Base-by-base conservation (phyloP, 2,113 vertebrate genomes). In the Oncorhynchus masou region DNA sequence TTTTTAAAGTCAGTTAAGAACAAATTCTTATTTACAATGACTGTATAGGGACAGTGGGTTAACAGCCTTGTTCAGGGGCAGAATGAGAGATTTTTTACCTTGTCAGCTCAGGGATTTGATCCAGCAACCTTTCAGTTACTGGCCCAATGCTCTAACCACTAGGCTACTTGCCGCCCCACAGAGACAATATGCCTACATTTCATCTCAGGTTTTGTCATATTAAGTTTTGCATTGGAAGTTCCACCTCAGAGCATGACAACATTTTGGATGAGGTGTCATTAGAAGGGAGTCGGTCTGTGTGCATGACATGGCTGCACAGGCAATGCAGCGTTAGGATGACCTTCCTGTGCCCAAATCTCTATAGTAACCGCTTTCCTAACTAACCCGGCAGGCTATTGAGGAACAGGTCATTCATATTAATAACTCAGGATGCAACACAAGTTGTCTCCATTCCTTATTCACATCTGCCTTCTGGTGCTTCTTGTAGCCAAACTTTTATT, bases 341-440 rank as follows among this genome's bases (percentile, higher is more conserved):
- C 77, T 83, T 86, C 80, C 73, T 73, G 77, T 68, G 80, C 60
- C 80, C 75, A 80, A 81, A 85, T 91, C 85, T 78, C 87, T 88
- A 92, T 88, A 86, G 90, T 90, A 90, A 90, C 89, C 71, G 83
- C 9, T 70, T 81, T 89, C 62, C 83, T 82, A 81, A 86, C 76
- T 3, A 54, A 54, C 11, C 49, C 83, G 81, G 75, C 72, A 85
- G 54, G 25, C 66, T 34, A 75, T 72, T 51, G 49, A 51, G 34
- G 49, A 74, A 19, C 80, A 77, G 60, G 74, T 71, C 75, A 87
- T 81, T 87, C 64, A 76, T 79, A 71, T 83, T 83, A 88, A 86
- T 85, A 67, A 88, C 62, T 77, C 72, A 54, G 66, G 16, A 29
- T 22, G 67, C 59, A 74, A 45, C 29, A 62, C 45, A 54, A 31